Conservation (phyloP, 2,797 vertebrate genomes). For the Diceros bicornis region DNA sequence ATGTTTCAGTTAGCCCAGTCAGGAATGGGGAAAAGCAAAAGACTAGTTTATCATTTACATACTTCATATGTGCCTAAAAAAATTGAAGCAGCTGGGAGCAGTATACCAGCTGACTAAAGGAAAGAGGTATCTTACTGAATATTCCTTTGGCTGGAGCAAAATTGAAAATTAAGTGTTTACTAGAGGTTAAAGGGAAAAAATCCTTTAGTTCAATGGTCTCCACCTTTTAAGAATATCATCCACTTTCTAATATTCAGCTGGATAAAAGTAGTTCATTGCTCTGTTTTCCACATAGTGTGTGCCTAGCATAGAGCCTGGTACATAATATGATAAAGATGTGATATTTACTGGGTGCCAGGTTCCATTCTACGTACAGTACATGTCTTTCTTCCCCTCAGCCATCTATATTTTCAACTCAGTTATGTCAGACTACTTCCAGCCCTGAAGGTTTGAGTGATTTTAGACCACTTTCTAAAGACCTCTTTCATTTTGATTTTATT, state of each 20-base stretch:
- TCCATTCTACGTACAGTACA: not conserved
- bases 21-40: not conserved
- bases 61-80: not conserved
- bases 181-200: not conserved
- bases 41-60: not conserved
- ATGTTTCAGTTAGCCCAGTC: slow-evolving; percentile 7
- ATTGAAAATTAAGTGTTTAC: slow-evolving; percentile 28
- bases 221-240: not conserved
- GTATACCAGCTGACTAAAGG: not conserved
- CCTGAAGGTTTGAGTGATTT: not conserved
- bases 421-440: not conserved
- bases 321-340: not conserved
- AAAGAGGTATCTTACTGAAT: not conserved
- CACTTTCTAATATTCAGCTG: not conserved
- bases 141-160: not conserved
- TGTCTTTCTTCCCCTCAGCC: not conserved
- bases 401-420: not conserved
- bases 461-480: slow-evolving; percentile 45
- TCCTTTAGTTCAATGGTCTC: not conserved
- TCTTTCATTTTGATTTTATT: slow-evolving; percentile 47
- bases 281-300: not conserved
- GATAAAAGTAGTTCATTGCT: not conserved
- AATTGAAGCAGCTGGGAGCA: not conserved
- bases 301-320: not conserved
- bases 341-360: not conserved